Evolutionary conservation across 2,797 vertebrate genomes (phyloP).

Genomic region (Typhlichthys eigenmanni): DNA sequence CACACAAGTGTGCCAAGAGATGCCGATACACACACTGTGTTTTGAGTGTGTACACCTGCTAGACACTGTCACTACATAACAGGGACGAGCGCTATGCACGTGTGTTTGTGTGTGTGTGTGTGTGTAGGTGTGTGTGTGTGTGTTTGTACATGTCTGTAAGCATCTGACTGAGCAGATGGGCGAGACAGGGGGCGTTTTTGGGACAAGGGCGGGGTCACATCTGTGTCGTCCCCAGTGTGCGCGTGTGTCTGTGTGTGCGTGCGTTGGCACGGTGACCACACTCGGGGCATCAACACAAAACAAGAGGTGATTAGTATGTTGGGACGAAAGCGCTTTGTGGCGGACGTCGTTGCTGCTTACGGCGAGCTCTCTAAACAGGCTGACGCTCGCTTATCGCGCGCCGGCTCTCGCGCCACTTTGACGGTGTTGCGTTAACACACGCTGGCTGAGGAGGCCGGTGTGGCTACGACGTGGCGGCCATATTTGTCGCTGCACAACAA

Average conservation of each 20-base stretch:
- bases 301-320: slow-evolving; percentile 60
- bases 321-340: slow-evolving; percentile 43
- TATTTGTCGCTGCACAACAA: slow-evolving; percentile 34
- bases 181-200: slow-evolving; percentile 55
- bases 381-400: too few species aligned
- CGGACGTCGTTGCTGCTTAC: slow-evolving; percentile 27
- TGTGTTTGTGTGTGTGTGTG: not conserved
- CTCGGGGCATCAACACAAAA: slow-evolving; percentile 53
- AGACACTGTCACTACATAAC: slow-evolving; percentile 41
- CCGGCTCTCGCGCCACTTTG: too few species aligned
- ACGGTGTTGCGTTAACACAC: too few species aligned
- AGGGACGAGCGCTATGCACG: slow-evolving; percentile 40
- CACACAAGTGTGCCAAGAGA: not conserved
- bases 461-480: slow-evolving; percentile 25
- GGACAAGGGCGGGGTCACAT: slow-evolving; percentile 69
- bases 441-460: not conserved
- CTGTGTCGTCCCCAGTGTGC: slow-evolving; percentile 55
- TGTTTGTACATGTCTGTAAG: slow-evolving; percentile 32
- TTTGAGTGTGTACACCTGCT: slow-evolving; percentile 39
- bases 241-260: slow-evolving; percentile 28
- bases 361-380: slow-evolving; percentile 11
- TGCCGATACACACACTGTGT: not conserved
- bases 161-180: slow-evolving; percentile 67
- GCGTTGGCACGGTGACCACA: slow-evolving; percentile 47
- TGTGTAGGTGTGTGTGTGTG: slow-evolving; percentile 7